phyloP scores from a whole-genome alignment of 2,113 vertebrate genomes.

The Labrus mixtus region DNA sequence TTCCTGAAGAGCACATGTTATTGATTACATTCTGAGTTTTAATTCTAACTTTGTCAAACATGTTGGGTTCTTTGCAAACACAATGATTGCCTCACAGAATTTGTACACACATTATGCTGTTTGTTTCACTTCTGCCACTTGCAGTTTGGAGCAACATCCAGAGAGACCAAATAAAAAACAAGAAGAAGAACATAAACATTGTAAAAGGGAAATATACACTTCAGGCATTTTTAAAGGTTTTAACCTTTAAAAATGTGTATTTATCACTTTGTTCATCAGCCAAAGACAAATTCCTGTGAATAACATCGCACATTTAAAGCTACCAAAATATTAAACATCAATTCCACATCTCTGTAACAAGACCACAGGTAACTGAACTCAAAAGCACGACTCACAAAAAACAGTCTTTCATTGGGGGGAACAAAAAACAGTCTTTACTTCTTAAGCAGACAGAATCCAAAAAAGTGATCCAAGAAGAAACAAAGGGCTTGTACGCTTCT shows the following conservation, averaged over 20 bases:
- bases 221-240: neutral
- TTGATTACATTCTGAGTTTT: neutral
- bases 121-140: too few species aligned
- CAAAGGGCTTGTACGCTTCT: too few species aligned
- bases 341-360: too few species aligned
- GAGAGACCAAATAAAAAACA: constrained; percentile 3
- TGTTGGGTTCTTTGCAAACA: neutral
- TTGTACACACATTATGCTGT: neutral
- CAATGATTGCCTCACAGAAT: neutral
- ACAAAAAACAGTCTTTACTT: too few species aligned
- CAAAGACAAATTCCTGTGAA: neutral
- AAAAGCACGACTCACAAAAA: too few species aligned
- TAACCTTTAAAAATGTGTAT: neutral
- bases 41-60: neutral
- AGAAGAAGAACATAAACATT: neutral
- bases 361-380: too few species aligned
- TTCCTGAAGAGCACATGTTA: neutral
- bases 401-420: too few species aligned
- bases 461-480: too few species aligned
- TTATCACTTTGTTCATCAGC: neutral
- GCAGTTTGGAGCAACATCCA: neutral
- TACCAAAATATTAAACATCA: neutral
- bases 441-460: too few species aligned
- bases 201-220: neutral
- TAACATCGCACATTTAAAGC: neutral